Evolutionary conservation across 1,140 invertebrate genomes (phyloP).

Genomic region (Cherax destructor): DNA sequence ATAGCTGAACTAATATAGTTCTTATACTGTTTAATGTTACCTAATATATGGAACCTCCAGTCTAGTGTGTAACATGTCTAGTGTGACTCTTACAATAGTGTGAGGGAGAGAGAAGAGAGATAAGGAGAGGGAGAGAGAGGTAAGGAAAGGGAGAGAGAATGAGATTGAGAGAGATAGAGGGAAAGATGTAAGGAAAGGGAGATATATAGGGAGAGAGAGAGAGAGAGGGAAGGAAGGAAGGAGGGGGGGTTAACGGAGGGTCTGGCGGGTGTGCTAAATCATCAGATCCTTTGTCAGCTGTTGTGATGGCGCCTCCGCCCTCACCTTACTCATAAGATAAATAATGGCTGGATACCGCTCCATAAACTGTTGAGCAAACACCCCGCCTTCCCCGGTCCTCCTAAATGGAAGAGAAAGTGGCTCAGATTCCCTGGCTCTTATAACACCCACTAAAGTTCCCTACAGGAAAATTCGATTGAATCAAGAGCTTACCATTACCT

Average conservation of each 20-base stretch:
- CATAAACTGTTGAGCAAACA: constrained; percentile 13
- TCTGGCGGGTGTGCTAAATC: background rate
- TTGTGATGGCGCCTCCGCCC: constrained; percentile 9
- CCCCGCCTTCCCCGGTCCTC: constrained; percentile 4
- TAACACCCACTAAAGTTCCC: background rate
- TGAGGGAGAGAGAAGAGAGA: background rate
- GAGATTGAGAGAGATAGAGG: too few species aligned
- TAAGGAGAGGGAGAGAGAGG: background rate
- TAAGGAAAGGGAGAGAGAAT: too few species aligned
- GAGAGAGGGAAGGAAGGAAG: too few species aligned
- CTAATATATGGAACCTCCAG: too few species aligned
- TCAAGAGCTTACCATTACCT: too few species aligned
- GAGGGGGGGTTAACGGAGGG: background rate
- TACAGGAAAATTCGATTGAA: too few species aligned
- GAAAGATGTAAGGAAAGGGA: too few species aligned
- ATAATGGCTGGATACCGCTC: constrained; percentile 4
- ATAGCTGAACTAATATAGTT: too few species aligned
- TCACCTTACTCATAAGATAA: constrained; percentile 11
- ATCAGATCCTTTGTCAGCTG: background rate
- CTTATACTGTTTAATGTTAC: too few species aligned
- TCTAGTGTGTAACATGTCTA: too few species aligned
- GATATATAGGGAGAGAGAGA: too few species aligned
- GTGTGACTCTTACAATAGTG: background rate
- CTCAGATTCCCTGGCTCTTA: background rate
- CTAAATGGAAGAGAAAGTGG: background rate